These are phyloP conservation scores for Eurois occulta DNA, from an alignment of 2,888 invertebrate species.

Conservation along the genomic window DNA sequence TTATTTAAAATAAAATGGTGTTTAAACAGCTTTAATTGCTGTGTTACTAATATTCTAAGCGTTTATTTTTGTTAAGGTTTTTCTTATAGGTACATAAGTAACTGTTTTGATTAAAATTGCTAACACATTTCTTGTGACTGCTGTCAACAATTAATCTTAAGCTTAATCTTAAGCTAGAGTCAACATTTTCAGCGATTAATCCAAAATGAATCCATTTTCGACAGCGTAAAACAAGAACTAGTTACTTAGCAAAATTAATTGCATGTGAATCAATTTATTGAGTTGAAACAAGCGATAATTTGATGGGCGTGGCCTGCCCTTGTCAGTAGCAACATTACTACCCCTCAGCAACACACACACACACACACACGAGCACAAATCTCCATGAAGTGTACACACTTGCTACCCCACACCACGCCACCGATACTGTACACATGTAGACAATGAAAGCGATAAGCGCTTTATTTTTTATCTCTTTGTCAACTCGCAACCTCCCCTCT, in stretches of 20 bases:
- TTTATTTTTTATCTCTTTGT: slow-evolving; percentile 87
- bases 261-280: slow-evolving; percentile 58
- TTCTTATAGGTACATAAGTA: background rate
- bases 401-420: slow-evolving; percentile 75
- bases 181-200: background rate
- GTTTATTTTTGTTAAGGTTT: background rate
- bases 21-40: background rate
- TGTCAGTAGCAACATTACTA: slow-evolving; percentile 80
- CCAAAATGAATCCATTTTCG: slow-evolving; percentile 9
- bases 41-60: background rate
- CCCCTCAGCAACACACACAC: slow-evolving; percentile 71
- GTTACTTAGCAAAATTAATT: slow-evolving; percentile 35
- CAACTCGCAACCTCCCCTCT: slow-evolving; percentile 72
- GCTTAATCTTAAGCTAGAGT: background rate
- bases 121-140: background rate
- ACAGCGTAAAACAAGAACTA: slow-evolving; percentile 8
- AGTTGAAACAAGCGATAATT: slow-evolving; percentile 83
- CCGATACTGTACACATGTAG: slow-evolving; percentile 74
- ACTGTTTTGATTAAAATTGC: background rate
- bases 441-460: slow-evolving; percentile 86
- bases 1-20: background rate
- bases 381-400: slow-evolving; percentile 71
- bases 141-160: background rate
- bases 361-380: slow-evolving; percentile 63
- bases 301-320: slow-evolving; percentile 83